A percentile compares a stretch with the other conserved stretches of the same genome.
Conservation (phyloP, 2,797 vertebrate species). For the Myotis vivesi region DNA sequence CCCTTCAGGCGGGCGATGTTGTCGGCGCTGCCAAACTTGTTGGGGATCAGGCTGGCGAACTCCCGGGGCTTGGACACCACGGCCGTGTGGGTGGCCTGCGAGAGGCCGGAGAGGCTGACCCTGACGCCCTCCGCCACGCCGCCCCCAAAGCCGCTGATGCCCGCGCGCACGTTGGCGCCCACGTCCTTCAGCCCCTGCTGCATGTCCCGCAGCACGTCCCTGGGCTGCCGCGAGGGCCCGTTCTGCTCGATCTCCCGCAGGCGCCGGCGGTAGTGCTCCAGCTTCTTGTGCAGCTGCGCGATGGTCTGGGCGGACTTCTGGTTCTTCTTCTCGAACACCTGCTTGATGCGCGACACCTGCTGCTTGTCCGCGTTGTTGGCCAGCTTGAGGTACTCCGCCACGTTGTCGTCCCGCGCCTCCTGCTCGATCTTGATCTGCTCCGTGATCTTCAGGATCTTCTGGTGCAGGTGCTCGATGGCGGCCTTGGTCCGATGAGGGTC, state of each 20-base stretch:
- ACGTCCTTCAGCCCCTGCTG: conserved; percentile 98
- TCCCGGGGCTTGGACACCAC: conserved; percentile 97
- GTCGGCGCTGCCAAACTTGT: conserved; percentile 98
- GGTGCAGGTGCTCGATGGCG: conserved; percentile 96
- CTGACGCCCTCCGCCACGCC: conserved; percentile 97
- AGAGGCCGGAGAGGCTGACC: conserved; percentile 94
- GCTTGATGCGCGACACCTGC: conserved; percentile 97
- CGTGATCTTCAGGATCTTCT: conserved; percentile 98
- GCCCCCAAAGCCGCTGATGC: conserved; percentile 96
- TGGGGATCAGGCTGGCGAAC: conserved; percentile 96
- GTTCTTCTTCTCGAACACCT: conserved; percentile 99
- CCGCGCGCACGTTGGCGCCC: conserved; percentile 94
- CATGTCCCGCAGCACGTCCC: conserved; percentile 98
- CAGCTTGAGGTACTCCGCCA: conserved; percentile 97
- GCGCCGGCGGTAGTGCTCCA: conserved; percentile 97
- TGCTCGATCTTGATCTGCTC: conserved; percentile 99
- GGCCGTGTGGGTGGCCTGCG: conserved; percentile 91
- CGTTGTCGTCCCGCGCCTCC: conserved; percentile 97
- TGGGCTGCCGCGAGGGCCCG: conserved; percentile 95
- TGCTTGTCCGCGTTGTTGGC: conserved; percentile 98
- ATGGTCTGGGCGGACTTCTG: conserved; percentile 99
- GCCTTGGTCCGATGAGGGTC: conserved; percentile 94
- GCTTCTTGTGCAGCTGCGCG: conserved; percentile 97
- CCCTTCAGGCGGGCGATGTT: conserved; percentile 98
- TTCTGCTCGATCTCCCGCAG: conserved; percentile 98